Conservation (phyloP, 2,113 vertebrate species). For the Ceyx cyanopectus region DNA sequence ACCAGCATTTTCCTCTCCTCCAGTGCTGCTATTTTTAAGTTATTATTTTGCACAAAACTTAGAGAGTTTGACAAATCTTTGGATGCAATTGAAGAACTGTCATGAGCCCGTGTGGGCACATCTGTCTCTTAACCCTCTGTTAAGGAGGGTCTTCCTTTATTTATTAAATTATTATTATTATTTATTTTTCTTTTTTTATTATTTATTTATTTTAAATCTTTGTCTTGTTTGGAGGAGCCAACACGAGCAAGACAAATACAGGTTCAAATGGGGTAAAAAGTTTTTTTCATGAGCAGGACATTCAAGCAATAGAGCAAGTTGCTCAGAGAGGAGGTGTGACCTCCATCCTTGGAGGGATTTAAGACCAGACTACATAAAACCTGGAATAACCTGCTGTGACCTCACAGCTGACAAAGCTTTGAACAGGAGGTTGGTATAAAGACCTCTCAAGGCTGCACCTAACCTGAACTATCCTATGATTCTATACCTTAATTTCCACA, state of each 20-base stretch:
- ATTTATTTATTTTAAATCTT: neutral
- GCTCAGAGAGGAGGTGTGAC: neutral
- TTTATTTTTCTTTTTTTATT: neutral
- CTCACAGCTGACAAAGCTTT: neutral
- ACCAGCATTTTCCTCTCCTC: neutral
- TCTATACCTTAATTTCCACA: neutral
- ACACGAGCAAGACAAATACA: neutral
- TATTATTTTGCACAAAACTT: slow-evolving; percentile 5
- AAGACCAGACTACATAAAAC: neutral
- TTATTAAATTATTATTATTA: too few relatives aligned
- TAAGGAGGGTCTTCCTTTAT: neutral
- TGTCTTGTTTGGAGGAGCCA: neutral
- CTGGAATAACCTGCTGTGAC: neutral
- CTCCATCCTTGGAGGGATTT: neutral
- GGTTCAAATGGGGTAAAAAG: neutral
- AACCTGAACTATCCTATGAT: neutral
- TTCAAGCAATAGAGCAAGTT: neutral
- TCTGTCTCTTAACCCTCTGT: neutral
- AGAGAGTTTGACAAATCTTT: neutral
- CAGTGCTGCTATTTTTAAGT: neutral
- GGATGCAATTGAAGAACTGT: neutral
- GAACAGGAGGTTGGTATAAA: neutral
- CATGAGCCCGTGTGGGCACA: neutral
- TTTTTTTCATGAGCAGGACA: neutral
- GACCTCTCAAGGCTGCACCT: neutral